These are phyloP conservation scores for Thera britannica DNA, from an alignment of 2,888 invertebrate species.

Conservation along the genomic window DNA sequence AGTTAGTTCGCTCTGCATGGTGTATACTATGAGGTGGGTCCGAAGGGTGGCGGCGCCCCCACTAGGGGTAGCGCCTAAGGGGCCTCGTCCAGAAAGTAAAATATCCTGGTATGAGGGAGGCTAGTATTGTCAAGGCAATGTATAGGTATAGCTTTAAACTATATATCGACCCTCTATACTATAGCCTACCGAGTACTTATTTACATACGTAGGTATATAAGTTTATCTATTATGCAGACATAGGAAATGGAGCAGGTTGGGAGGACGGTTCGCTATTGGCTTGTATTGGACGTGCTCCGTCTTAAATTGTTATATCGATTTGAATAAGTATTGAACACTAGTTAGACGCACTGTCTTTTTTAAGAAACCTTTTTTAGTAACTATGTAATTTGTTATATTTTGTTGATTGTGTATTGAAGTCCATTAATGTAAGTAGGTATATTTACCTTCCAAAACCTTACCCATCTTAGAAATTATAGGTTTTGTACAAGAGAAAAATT, in stretches of 20 bases:
- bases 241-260: slow-evolving; percentile 78
- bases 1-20: slow-evolving; percentile 82
- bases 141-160: slow-evolving; percentile 84
- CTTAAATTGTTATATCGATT: slow-evolving; percentile 63
- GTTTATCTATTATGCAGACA: slow-evolving; percentile 83
- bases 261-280: slow-evolving; percentile 73
- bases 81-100: slow-evolving; percentile 84
- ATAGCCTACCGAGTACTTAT: slow-evolving; percentile 75
- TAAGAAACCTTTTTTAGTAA: background rate
- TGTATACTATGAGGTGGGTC: slow-evolving; percentile 78
- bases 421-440: no score
- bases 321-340: slow-evolving; percentile 40
- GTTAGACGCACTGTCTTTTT: slow-evolving; percentile 2
- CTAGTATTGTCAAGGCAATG: slow-evolving; percentile 83
- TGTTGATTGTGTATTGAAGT: no score
- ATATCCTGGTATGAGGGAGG: slow-evolving; percentile 83
- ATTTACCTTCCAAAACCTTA: no score
- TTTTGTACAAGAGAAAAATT: no score
- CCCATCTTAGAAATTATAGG: no score
- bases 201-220: slow-evolving; percentile 78
- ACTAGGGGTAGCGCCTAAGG: slow-evolving; percentile 73
- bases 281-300: slow-evolving; percentile 63
- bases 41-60: slow-evolving; percentile 53
- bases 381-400: no score
- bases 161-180: slow-evolving; percentile 76